Base-by-base conservation (phyloP, 2,797 vertebrate species). In the Sylvia borin region DNA sequence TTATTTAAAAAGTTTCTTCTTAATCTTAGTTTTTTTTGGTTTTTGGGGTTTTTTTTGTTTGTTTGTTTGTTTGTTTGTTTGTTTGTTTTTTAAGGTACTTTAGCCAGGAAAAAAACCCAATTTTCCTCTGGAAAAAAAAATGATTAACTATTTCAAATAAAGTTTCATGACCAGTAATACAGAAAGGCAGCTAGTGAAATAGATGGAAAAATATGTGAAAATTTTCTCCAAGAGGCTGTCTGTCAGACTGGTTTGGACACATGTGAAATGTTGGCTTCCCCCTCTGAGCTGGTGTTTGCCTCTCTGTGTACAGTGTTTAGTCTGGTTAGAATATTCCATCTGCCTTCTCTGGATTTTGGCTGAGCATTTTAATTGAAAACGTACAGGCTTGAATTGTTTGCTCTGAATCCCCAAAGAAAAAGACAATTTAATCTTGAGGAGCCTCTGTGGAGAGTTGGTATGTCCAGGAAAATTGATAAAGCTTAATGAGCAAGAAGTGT, bases 361-460 rank as follows among this genome's bases (percentile, higher is more conserved):
- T 88, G 66, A 91, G 47, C 5, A 45, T 74, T 89, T 89, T 87
- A 89, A 94, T 72, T 92, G 75, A 92, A 96, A 96, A n/a, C 3
- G 3, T 24, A 32, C 61, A 71, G n/a, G 10, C 45, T 74, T 94
- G 76, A 74, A 85, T 95, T 82, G 79, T 93, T 93, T 93, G 36
- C 50, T 65, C 48, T 40, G 50, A 85, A 91, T 80, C 67, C 74
- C 71, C 13, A 17, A 79, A 90, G 80, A 24, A 64, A 66, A 85
- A 82, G 42, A 14, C 34, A 82, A 76, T 93, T 94, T 78, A 86
- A 53, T 82, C 53, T 21, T 43, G 34, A 86, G 73, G 15, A 66
- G 9, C 43, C 45, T 75, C 80, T 79, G 36, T 50, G 42, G 84
- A 73, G 15, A 50, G 40, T 38, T 66, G n/a, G 8, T 8, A 21